Evolutionary conservation across 2,888 invertebrate species (phyloP), one percentile per base, ranked within the genome.

Genomic region (Conus canariensis): DNA sequence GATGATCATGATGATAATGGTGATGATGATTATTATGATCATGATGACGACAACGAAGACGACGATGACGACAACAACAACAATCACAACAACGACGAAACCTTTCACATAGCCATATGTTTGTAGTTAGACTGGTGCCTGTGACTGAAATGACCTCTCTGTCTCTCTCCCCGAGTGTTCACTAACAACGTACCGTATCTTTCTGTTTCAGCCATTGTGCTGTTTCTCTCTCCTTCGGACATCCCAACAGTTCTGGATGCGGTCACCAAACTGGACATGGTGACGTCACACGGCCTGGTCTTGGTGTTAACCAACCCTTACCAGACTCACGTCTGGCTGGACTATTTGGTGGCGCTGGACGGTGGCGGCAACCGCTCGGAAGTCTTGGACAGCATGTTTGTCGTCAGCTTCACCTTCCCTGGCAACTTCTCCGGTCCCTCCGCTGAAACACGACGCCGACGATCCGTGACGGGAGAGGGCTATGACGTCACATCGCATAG

Each of bases 271-370:
- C 80, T 88, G 59, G 83, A 88, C 56, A 87, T 91, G 91, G 83
- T 88, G 12, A 90, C 60, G 30, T 56, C 83, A 2, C 91, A 91
- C 88, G 89, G 87, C 16, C 90, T 89, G 80, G 87, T 91, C 64
- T 19, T 91, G n/a, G 83, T 91, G 77, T 59, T 83, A 1, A 85
- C 80, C 82, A 89, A 85, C n/a, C 91, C 91, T 0, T 91, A 91
- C 56, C 85, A 91, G 86, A 10, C 74, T 56, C 22, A 1, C 8
- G 30, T 89, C 0, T 8, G 19, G 19, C 30, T 25, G 25, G 45
- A 30, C 45, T 12, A 56, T 25, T 58, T 85, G n/a, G 67, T 22
- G 56, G 10, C n/a, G 56, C 16, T 64, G 25, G 25, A 74, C 45
- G 1, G 0, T 0, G 85, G 56, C 56, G 25, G 19, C 83, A 74